Evolutionary conservation across 1,140 invertebrate genomes (phyloP).

Genomic region (Sarcophaga bullata): DNA sequence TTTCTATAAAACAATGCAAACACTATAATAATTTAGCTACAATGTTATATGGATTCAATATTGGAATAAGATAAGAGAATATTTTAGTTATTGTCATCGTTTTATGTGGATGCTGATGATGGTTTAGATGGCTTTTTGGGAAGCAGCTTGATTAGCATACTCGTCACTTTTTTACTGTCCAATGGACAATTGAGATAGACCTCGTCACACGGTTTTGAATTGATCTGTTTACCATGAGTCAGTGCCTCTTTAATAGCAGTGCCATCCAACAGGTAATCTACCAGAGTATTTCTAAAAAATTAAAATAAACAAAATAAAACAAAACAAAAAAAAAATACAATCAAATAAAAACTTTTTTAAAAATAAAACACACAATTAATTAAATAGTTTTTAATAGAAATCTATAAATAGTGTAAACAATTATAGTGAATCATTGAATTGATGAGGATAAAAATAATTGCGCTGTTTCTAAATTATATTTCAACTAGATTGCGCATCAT

Average conservation of each 20-base stretch:
- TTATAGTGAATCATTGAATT: too few species aligned
- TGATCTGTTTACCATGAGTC: conserved; percentile 72
- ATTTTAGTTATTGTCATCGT: neutral
- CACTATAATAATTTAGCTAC: too few species aligned
- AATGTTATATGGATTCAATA: too few species aligned
- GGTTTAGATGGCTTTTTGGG: conserved; percentile 58
- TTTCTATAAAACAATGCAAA: too few species aligned
- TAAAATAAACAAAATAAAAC: conserved; percentile 41
- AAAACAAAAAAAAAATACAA: conserved; percentile 6
- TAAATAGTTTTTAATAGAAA: too few species aligned
- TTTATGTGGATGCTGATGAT: neutral
- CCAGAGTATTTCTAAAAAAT: conserved; percentile 74
- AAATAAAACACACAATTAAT: too few species aligned
- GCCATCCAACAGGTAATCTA: conserved; percentile 78
- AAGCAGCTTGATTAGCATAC: conserved; percentile 71
- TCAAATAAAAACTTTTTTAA: neutral
- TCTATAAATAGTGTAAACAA: too few species aligned
- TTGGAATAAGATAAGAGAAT: too few species aligned
- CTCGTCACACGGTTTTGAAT: conserved; percentile 70
- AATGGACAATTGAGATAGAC: conserved; percentile 73
- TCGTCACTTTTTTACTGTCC: conserved; percentile 72
- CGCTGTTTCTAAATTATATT: too few species aligned
- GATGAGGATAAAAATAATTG: too few species aligned
- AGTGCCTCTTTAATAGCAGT: conserved; percentile 81
- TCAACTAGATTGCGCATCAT: too few species aligned